Base-by-base conservation (phyloP, 2,888 invertebrate genomes). In the Sericinus montela region DNA sequence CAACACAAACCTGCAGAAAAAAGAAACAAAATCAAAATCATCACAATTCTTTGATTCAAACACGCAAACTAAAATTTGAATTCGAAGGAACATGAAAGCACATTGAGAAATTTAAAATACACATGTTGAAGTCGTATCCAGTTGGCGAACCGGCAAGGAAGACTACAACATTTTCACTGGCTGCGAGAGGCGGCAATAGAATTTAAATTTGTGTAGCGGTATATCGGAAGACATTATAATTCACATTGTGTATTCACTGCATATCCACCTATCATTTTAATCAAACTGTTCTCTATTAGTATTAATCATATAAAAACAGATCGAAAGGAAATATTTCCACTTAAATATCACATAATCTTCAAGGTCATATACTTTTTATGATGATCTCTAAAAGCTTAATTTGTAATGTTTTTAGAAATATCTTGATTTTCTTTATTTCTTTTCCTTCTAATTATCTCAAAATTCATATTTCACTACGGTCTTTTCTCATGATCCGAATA, bases 121-220 rank as follows among this genome's bases (percentile, higher is more conserved):
- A 80, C 85, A 85, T 86, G 84, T 85, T 84, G 76, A 67, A 69
- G 74, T 72, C 76, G 73, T 78, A 75, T 75, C 75, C 74, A 78
- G 75, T 72, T 74, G 75, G 69, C 74, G 68, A 70, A 81, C 86
- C 77, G 79, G 55, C 75, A 62, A 62, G 67, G 65, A 76, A 68
- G 74, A 72, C 79, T 75, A 68, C 72, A 75, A 73, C 86, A 87
- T 86, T 87, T 86, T 84, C 82, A 87, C 87, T 87, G 83, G 59
- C 72, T 65, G 69, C 60, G 62, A 59, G 69, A 62, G 60, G 69
- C 72, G 64, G 71, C 76, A 75, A 75, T 77, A 76, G 86, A 84
- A 87, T 87, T 74, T 80, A 78, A 85, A 87, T 83, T 82, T 79
- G 73, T 72, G 65, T 86, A 88, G 83, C 85, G 85, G 87, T 87